These are phyloP conservation scores for Trialeurodes vaporariorum DNA, from an alignment of 1,140 invertebrate species.

Conservation along the genomic window DNA sequence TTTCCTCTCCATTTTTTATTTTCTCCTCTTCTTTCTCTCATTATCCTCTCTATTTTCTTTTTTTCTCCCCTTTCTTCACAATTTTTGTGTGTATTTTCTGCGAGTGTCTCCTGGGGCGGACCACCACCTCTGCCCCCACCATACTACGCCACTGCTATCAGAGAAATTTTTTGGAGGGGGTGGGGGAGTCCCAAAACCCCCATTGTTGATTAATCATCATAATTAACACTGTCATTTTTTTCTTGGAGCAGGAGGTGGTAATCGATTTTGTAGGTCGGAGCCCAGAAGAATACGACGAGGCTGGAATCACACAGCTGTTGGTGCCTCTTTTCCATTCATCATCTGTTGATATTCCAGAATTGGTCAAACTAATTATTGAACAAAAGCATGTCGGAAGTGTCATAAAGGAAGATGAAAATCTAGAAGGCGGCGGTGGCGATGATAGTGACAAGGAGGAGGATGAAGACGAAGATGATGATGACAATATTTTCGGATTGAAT, in stretches of 20 bases:
- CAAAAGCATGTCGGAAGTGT: background rate
- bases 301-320: background rate
- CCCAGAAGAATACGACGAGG: background rate
- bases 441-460: background rate
- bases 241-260: background rate
- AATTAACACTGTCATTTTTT: too few species aligned
- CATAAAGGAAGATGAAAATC: background rate
- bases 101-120: too few species aligned
- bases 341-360: background rate
- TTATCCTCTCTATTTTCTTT: too few species aligned
- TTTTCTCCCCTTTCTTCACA: too few species aligned
- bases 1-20: too few species aligned
- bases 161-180: too few species aligned
- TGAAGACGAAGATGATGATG: background rate
- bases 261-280: background rate
- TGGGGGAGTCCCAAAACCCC: too few species aligned
- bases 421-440: background rate
- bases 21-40: too few species aligned
- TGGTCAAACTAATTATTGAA: background rate
- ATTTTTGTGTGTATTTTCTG: too few species aligned
- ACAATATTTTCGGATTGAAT: background rate
- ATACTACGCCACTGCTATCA: too few species aligned
- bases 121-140: too few species aligned
- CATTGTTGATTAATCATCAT: too few species aligned
- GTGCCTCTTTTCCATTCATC: background rate